Evolutionary conservation across 2,888 invertebrate species (phyloP).

Genomic region (Ormyrus thymus): DNA sequence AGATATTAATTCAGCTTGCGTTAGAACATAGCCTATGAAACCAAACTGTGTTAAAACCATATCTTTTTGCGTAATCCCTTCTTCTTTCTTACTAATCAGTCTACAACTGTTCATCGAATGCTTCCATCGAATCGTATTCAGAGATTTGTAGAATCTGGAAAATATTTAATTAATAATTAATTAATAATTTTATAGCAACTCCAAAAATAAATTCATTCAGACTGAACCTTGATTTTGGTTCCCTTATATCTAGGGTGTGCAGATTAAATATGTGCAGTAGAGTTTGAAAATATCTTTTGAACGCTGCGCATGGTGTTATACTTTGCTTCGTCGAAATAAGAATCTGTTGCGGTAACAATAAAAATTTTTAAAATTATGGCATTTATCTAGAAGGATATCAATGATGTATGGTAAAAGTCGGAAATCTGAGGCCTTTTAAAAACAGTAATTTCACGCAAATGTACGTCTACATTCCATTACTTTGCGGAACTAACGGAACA

Average conservation of each 20-base stretch:
- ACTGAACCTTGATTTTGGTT: slow-evolving; percentile 62
- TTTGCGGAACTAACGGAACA: too few relatives aligned
- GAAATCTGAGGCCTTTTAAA: too few relatives aligned
- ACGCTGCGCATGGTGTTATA: slow-evolving; percentile 79
- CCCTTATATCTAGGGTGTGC: slow-evolving; percentile 79
- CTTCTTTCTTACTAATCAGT: slow-evolving; percentile 68
- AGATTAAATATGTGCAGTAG: slow-evolving; percentile 84
- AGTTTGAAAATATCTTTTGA: slow-evolving; percentile 86
- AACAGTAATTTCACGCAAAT: too few relatives aligned
- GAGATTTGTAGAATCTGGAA: slow-evolving; percentile 80
- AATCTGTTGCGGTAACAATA: slow-evolving; percentile 56
- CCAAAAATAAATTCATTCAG: slow-evolving; percentile 2
- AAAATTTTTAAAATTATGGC: background rate
- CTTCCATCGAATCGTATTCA: slow-evolving; percentile 79
- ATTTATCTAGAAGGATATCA: background rate
- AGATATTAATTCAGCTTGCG: slow-evolving; percentile 80
- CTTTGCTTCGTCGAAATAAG: slow-evolving; percentile 83
- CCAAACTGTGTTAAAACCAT: slow-evolving; percentile 90
- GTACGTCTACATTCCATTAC: too few relatives aligned
- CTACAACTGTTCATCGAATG: slow-evolving; percentile 79
- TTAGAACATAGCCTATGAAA: slow-evolving; percentile 84
- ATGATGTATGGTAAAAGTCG: too few relatives aligned
- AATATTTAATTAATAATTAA: slow-evolving; percentile 5
- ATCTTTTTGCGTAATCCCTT: slow-evolving; percentile 84
- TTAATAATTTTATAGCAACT: background rate